phyloP scores from a whole-genome alignment of 2,888 invertebrate species.

The Gari tellinella region DNA sequence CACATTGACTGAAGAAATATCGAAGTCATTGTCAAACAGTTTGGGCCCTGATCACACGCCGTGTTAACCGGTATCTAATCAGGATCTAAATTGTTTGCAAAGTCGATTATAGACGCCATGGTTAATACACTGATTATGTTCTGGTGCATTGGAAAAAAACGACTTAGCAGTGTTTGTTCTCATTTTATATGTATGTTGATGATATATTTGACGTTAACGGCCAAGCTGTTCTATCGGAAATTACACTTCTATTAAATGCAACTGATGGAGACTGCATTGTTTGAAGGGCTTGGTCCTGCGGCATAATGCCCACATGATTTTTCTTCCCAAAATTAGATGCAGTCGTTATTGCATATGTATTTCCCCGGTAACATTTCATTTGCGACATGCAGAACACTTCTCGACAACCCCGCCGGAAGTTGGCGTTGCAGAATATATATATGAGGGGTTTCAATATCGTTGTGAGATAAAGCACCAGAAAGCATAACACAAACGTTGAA shows the following conservation, averaged over 20 bases:
- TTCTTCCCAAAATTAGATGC: constrained; percentile 78
- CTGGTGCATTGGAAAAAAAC: no score
- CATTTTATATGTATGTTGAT: constrained; percentile 43
- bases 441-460: constrained; percentile 75
- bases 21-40: no score
- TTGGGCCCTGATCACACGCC: no score
- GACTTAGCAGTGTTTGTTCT: no score
- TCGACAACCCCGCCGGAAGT: constrained; percentile 82
- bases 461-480: constrained; percentile 64
- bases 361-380: constrained; percentile 80
- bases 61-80: no score
- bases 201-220: constrained; percentile 54
- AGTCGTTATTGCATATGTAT: constrained; percentile 81
- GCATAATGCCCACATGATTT: constrained; percentile 80
- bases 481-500: constrained; percentile 64
- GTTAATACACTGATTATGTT: no score
- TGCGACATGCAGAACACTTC: constrained; percentile 82
- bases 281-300: constrained; percentile 42
- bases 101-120: no score
- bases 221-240: constrained; percentile 70
- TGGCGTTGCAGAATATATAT: constrained; percentile 81
- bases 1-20: no score
- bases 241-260: constrained; percentile 68
- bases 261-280: constrained; percentile 63
- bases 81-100: no score